phyloP scores from a whole-genome alignment of 2,888 invertebrate genomes.

The Alviniconcha strummeri region DNA sequence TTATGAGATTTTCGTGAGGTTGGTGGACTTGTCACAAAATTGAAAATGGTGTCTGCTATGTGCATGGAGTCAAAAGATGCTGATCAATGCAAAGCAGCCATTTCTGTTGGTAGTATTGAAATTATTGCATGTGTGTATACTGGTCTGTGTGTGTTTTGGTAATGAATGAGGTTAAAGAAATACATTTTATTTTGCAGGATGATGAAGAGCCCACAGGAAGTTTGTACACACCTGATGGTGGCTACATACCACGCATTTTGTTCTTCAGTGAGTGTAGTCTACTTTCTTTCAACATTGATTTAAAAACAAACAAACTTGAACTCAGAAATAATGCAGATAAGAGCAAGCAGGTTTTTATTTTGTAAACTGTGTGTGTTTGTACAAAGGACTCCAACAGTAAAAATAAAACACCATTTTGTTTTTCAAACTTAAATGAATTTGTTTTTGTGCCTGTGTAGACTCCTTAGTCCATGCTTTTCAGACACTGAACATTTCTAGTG shows the following conservation, averaged over 20 bases:
- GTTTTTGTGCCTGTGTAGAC: background rate
- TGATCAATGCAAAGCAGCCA: background rate
- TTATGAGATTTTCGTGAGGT: background rate
- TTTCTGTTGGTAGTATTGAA: background rate
- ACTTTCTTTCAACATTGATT: background rate
- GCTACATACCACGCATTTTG: slow-evolving; percentile 81
- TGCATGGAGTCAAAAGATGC: background rate
- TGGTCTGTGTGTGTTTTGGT: background rate
- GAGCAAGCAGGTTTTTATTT: background rate
- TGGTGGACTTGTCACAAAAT: background rate
- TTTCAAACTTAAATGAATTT: background rate
- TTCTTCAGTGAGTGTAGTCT: slow-evolving; percentile 76
- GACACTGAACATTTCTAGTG: too few species aligned
- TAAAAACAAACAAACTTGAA: background rate
- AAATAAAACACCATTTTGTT: background rate
- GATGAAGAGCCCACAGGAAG: slow-evolving; percentile 77
- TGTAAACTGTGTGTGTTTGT: background rate
- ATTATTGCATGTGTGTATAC: background rate
- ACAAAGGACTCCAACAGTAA: background rate
- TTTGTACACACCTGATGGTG: slow-evolving; percentile 80
- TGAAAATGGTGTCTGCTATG: background rate
- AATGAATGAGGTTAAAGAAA: too few species aligned
- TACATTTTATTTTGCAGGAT: slow-evolving; percentile 69
- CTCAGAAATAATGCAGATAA: too few species aligned
- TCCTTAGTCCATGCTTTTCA: too few species aligned